Evolutionary conservation across 2,888 invertebrate genomes (phyloP).

Genomic region (Conus canariensis): DNA sequence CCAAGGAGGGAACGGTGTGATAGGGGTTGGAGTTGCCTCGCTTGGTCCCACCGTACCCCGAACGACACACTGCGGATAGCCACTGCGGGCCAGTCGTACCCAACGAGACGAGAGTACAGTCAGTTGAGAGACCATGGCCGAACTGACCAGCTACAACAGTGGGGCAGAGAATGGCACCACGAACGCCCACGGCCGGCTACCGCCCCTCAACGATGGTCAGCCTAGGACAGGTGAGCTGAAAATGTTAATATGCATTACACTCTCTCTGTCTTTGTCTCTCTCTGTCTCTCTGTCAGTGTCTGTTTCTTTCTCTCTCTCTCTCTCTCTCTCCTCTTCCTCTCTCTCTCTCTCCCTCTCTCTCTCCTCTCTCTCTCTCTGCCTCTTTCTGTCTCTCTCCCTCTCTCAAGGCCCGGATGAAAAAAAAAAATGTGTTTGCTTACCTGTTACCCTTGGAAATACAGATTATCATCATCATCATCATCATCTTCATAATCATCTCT

Average conservation of each 20-base stretch:
- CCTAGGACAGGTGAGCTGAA: background rate
- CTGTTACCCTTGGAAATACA: too few relatives aligned
- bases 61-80: background rate
- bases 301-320: background rate
- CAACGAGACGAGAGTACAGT: background rate
- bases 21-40: background rate
- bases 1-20: background rate
- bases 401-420: too few relatives aligned
- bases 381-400: background rate
- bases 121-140: background rate
- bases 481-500: too few relatives aligned
- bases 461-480: too few relatives aligned
- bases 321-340: background rate
- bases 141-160: background rate
- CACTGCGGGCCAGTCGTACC: background rate
- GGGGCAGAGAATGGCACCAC: background rate
- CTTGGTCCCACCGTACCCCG: background rate
- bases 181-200: background rate
- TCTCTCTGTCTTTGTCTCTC: background rate
- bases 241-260: background rate
- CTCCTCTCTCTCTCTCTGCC: background rate
- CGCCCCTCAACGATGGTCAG: background rate
- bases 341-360: background rate
- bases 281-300: too few relatives aligned
- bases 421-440: too few relatives aligned